phyloP scores from a whole-genome alignment of 2,888 invertebrate species.

The Ophioninae sp. region DNA sequence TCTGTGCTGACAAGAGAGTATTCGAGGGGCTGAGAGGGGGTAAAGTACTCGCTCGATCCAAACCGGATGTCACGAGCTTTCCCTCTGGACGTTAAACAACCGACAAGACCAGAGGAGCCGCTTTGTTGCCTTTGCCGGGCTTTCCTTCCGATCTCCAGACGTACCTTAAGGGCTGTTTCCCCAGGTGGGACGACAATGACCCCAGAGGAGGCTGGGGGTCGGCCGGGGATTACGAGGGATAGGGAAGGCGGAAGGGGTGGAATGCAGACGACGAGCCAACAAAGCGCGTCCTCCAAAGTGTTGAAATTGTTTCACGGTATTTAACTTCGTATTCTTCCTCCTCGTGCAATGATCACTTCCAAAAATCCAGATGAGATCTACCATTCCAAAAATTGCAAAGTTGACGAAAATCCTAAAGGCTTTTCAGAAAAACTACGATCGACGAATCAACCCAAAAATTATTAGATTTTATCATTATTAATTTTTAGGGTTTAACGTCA shows the following conservation, averaged over 20 bases:
- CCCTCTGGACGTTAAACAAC: constrained; percentile 46
- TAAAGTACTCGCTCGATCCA: constrained; percentile 29
- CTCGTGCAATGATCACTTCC: neutral
- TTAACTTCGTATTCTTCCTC: constrained; percentile 26
- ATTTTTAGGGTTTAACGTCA: too few relatives aligned
- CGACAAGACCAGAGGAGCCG: constrained; percentile 34
- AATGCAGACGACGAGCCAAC: constrained; percentile 49
- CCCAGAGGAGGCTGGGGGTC: neutral
- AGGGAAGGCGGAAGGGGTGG: neutral
- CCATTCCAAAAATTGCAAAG: neutral
- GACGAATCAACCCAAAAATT: neutral
- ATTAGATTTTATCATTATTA: neutral
- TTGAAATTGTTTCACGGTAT: constrained; percentile 39
- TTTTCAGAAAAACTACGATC: neutral
- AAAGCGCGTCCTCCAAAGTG: constrained; percentile 34
- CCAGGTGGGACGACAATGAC: constrained; percentile 54
- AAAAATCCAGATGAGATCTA: neutral
- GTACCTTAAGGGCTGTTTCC: constrained; percentile 45
- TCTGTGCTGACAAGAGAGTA: constrained; percentile 12
- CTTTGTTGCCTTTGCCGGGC: constrained; percentile 56
- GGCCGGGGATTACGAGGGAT: neutral
- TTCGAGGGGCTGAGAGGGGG: neutral
- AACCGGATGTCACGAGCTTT: constrained; percentile 46
- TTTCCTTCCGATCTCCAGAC: constrained; percentile 60
- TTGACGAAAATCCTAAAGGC: neutral